Base-by-base conservation (phyloP, 1,140 invertebrate species). In the Leptinotarsa undecemlineata region DNA sequence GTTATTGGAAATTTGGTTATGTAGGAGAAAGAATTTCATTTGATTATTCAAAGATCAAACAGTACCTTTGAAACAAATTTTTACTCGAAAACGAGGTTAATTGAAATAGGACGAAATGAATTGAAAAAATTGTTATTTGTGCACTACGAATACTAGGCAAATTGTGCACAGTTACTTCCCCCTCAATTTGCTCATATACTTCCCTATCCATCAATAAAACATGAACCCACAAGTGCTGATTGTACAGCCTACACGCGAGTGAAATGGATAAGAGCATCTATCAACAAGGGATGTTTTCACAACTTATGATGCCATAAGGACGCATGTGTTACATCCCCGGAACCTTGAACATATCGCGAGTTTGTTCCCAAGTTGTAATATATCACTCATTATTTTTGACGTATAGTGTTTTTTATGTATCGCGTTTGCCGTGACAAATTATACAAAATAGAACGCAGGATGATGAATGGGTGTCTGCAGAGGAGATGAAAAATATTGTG, bases 181-280 rank as follows among this genome's bases (percentile, higher is more conserved):
- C 33, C 8, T 3, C 8, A 11, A 42, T 42, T 42, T 42, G 33
- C 33, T 42, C 11, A 11, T 42, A 42, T 11, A 3, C 51, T 17
- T 19, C 51, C 51, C 51, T 57, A 57, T 57, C 17, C 42, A 68
- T 68, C 42, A 42, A 68, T 68, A 68, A 68, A 68, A 68, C 66
- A 68, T 68, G 42, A 68, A 68, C 42, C 23, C 15, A 47, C 23
- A 33, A 68, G 66, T 68, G 66, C n/a, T 68, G 66, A 68, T 68
- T 48, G 33, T 47, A 48, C 33, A 68, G 14, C 26, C 23, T 26
- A 47, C 66, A 68, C 42, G 66, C 66, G n/a, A 48, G n/a, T 26
- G 13, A n/a, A 68, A 68, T 68, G 42, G 23, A 48, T 68, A 68
- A 68, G 33, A 68, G 66, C 66, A 68, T 68, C 66, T 26, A 68